These are phyloP conservation scores for Apolygus lucorum DNA, from an alignment of 1,140 invertebrate genomes.

Conservation along the genomic window DNA sequence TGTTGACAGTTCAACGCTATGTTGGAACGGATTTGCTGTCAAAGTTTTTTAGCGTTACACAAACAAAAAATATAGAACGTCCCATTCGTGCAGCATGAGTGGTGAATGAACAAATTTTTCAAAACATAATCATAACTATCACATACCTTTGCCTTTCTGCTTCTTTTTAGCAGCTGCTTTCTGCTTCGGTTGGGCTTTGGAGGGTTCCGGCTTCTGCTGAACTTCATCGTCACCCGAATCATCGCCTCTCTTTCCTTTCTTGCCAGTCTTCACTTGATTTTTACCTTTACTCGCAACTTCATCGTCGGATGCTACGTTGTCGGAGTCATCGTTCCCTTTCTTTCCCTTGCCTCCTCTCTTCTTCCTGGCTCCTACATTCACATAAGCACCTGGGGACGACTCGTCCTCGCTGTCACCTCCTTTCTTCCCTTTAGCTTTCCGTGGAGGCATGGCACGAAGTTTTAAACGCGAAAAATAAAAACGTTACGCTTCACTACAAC, in stretches of 20 bases:
- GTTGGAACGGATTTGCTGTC: no score
- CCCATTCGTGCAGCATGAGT: no score
- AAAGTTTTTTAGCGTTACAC: no score
- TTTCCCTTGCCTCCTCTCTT: conserved; percentile 40
- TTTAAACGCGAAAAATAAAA: background rate
- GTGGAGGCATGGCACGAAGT: conserved; percentile 30
- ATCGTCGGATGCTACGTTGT: conserved; percentile 38
- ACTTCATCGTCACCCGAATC: conserved; percentile 28
- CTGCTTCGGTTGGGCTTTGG: background rate
- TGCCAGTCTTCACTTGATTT: conserved; percentile 24
- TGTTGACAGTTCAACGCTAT: no score
- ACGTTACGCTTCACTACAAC: background rate
- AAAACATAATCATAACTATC: no score
- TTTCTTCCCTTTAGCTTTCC: conserved; percentile 28
- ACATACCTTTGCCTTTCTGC: conserved; percentile 29
- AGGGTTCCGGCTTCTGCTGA: conserved; percentile 31
- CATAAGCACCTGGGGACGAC: conserved; percentile 44
- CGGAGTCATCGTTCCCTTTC: conserved; percentile 26
- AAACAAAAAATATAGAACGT: no score
- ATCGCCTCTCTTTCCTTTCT: conserved; percentile 24
- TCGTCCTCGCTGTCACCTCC: conserved; percentile 35
- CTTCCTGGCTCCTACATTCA: conserved; percentile 33
- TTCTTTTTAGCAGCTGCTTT: conserved; percentile 25
- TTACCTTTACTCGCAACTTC: conserved; percentile 35
- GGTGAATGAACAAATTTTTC: no score